Percentiles rank a stretch among this genome's conserved stretches.
phyloP scores from a whole-genome alignment of 2,113 vertebrate species.

The Cyprinodon tularosa region DNA sequence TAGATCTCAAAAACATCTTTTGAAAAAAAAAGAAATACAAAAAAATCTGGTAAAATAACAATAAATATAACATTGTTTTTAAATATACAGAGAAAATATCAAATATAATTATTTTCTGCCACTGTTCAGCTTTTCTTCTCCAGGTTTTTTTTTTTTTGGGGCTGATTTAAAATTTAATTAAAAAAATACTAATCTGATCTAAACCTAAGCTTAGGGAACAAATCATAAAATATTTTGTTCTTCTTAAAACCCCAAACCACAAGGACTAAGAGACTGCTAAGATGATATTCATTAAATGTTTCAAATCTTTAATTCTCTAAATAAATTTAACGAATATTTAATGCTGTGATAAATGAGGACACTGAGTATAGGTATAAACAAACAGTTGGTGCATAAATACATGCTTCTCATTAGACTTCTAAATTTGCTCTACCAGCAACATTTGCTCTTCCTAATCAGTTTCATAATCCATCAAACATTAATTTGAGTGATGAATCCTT shows the following conservation, averaged over 20 bases:
- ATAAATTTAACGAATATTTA: background rate
- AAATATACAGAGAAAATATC: constrained; percentile 15
- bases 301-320: constrained; percentile 8
- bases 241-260: background rate
- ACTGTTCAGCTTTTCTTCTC: background rate
- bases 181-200: constrained; percentile 4
- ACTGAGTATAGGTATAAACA: constrained; percentile 1
- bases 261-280: no score
- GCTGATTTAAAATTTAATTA: constrained; percentile 6
- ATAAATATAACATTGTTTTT: constrained; percentile 25
- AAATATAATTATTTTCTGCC: constrained; percentile 8
- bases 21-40: constrained; percentile 26
- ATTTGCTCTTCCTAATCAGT: background rate
- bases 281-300: constrained; percentile 7
- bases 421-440: no score
- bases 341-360: constrained; percentile 7
- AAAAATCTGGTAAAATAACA: constrained; percentile 26
- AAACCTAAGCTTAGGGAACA: constrained; percentile 22
- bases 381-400: background rate
- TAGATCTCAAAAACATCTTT: constrained; percentile 45
- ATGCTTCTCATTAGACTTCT: no score
- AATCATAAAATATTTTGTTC: constrained; percentile 26
- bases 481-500: background rate
- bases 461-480: background rate
- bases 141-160: constrained; percentile 13